Evolutionary conservation across 2,888 invertebrate species (phyloP), one percentile per base, ranked within the genome.

Genomic region (Limnephilus rhombicus): DNA sequence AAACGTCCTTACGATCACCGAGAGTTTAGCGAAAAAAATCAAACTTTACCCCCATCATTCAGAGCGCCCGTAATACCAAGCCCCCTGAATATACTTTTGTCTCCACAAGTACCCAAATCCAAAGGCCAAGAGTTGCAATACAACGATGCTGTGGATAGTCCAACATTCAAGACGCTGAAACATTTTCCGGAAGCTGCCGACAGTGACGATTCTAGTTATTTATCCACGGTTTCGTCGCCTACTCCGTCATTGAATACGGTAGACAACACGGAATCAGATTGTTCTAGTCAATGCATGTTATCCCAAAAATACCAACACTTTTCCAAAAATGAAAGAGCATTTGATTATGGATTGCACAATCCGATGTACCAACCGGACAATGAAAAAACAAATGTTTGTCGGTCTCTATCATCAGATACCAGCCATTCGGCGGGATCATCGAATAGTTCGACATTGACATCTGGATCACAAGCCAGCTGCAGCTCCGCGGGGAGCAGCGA

Each of bases 141-240:
- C 95, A 95, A 92, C 94, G 95, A 93, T 95, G 95, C 93, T 12
- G 90, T 92, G 29, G 92, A 92, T 45, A 82, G 91, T 85, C 81
- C 92, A 15, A 91, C 85, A 86, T 90, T 91, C 81, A 93, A 91
- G 68, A 87, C 90, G 18, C 41, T 85, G 29, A 93, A 93, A 86
- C 90, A 80, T 31, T 93, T 92, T 13, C 91, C 91, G 45, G 93
- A 93, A 45, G 53, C 92, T 94, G 97, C 97, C 94, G 98, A 98
- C 94, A 98, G 98, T 94, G 98, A 98, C 95, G 98, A 98, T 95
- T 98, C 98, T 9, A 98, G 98, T 94, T 97, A 97, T 94, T 97
- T 98, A 94, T 98, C 98, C 4, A 97, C 97, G 93, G 97, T 97
- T 93, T 97, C 97, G 94, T 98, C 98, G 45, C 98, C 97, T 1